Base-by-base conservation (phyloP, 2,888 invertebrate species). In the Melieria crassipennis region DNA sequence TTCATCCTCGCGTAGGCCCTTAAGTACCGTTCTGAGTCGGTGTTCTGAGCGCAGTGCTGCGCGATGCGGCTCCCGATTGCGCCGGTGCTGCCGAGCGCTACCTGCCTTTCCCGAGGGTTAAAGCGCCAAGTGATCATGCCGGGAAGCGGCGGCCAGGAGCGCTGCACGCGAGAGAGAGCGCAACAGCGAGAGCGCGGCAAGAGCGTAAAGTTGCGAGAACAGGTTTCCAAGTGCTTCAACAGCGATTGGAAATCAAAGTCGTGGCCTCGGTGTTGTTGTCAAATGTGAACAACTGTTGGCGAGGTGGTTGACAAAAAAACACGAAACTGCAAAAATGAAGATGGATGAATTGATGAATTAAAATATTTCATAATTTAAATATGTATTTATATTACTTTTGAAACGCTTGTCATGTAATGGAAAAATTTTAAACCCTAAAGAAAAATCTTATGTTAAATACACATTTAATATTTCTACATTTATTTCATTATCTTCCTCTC, bases 1-100 rank as follows among this genome's bases (percentile, higher is more conserved):
- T 84, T 86, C 84, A 87, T 87, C 86, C 87, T 86, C 82, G 80
- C 78, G 81, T 78, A 77, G 78, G 78, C 79, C 81, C 81, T 85
- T 85, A 84, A 85, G 82, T 86, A 86, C 80, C 73, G 48, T 66
- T 60, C 42, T 70, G 58, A 61, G 69, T 48, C 46, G 65, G 61
- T 65, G 52, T 43, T 46, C 16, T 46, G 30, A 56, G 70, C 30
- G 68, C 7, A 52, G 68, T 10, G 74, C 64, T 64, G 58, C 55
- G 58, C 55, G n/a, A 68, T 64, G 70, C 65, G 72, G 63, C 61
- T 46, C 62, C 63, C 65, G 70, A 52, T 62, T 65, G 61, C 57
- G 66, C 62, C 50, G 66, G 65, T 69, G 52, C 16, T 58, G 60
- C 58, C 30, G 55, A 65, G 52, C 52, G 11, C 52, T 75, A 75